Evolutionary conservation across 2,113 vertebrate genomes (phyloP).

Genomic region (Gracilinanus agilis): DNA sequence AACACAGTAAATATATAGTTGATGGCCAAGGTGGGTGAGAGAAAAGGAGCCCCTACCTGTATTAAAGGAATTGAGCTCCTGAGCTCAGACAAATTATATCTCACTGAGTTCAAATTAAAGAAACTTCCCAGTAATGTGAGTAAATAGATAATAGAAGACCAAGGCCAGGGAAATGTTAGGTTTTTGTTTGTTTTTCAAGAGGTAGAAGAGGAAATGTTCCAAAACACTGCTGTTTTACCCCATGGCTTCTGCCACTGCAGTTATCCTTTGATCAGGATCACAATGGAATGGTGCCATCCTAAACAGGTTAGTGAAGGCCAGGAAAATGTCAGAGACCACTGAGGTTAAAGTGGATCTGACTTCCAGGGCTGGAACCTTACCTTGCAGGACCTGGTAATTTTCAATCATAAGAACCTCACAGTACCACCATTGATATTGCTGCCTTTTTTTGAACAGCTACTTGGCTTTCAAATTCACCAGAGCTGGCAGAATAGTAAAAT

Average conservation of each 20-base stretch:
- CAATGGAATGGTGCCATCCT: too few species aligned
- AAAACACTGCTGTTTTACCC: too few species aligned
- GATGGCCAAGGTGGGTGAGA: background rate
- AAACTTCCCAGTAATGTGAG: background rate
- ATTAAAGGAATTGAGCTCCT: too few species aligned
- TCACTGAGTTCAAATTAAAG: background rate
- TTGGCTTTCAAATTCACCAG: background rate
- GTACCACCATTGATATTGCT: too few species aligned
- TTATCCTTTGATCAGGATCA: background rate
- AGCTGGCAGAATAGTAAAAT: background rate
- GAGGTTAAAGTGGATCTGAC: too few species aligned
- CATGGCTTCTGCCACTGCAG: too few species aligned
- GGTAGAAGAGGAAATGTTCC: background rate
- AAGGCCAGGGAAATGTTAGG: background rate
- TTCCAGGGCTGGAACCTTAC: too few species aligned
- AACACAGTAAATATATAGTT: background rate
- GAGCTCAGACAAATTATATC: background rate
- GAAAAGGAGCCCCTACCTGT: background rate
- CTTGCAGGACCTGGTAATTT: too few species aligned
- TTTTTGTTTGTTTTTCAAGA: background rate
- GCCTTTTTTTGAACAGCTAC: too few species aligned
- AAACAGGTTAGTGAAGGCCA: too few species aligned
- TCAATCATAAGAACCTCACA: too few species aligned
- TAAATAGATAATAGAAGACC: background rate
- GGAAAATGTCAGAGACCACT: too few species aligned